Base-by-base conservation (phyloP, 2,113 vertebrate genomes). In the human region DNA sequence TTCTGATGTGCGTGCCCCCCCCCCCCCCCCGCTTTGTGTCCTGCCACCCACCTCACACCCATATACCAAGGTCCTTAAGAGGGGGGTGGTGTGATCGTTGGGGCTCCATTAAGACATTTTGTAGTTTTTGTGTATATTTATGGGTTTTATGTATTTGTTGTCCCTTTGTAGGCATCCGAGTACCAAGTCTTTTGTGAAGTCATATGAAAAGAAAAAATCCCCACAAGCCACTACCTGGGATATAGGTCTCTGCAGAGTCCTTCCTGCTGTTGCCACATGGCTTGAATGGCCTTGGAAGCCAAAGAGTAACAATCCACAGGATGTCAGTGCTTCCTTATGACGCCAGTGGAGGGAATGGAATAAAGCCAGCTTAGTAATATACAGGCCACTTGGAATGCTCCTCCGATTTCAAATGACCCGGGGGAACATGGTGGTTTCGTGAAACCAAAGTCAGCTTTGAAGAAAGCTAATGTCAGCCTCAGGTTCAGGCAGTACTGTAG, bases 231-330 rank as follows among this genome's bases (percentile, higher is more conserved):
- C 35, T 8, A 38, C 40, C 87, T 1, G 23, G 13, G 43, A 22
- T 1, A 0, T 4, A 8, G 6, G 5, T 48, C 45, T 48, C 22
- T 2, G 25, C 23, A 14, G 6, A 45, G 52, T 22, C 76, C 57
- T 59, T 55, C 2, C 18, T 8, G 38, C 55, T 32, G 0, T 18
- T 55, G 6, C 22, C 1, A 1, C 17, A 0, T 20, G 20, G 40
- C 16, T 25, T 68, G 78, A 35, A 6, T 38, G 35, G 38, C 52
- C 35, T 68, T 50, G 61, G 68, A 59, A 45, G 35, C 78, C 55
- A 23, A 61, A 17, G 18, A 35, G 61, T 35, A 17, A 45, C 23
- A 64, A 1, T 8, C 14, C 11, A 17, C 22, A 20, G 50, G 73
- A 35, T 25, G 38, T 30, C 10, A 16, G 20, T 48, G 70, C 32